Evolutionary conservation across 2,113 vertebrate species (phyloP), one percentile per base, ranked within the genome.

Genomic region (Coreoperca whiteheadi): DNA sequence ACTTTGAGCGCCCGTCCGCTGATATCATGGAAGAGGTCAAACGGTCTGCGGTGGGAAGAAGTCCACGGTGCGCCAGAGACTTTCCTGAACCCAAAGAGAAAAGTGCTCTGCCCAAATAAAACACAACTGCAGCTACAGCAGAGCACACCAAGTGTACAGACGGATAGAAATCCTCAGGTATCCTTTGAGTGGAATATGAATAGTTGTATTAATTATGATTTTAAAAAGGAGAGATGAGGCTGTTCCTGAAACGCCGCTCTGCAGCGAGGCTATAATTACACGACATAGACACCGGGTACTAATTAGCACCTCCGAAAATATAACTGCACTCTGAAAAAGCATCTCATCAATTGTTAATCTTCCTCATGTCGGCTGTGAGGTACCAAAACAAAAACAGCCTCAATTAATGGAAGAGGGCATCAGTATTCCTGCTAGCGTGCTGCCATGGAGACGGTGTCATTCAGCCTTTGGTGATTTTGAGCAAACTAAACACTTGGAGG

Each of bases 271-370:
- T 88, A 57, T 89, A 86, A 84, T 89, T 87, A 90, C 53, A 56
- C 37, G 1, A 57, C 68, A 3, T 1, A 61, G 50, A 78, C 39
- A 74, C 51, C 7, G 4, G 51, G 34, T 23, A 18, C 77, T 92
- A 84, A 92, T 88, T 86, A 90, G 75, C 87, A 82, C 71, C 77
- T 80, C 77, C 46, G 82, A 84, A 90, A 77, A 84, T 65, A 66
- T 12, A 80, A 81, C 51, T 23, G 59, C 50, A 25, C 43, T 37
- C 41, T 39, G 65, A 86, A 84, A 85, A 81, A 70, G n/a, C 71
- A 66, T 48, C 84, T 78, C 71, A 81, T 83, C 86, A 76, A 53
- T 73, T 83, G 76, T 91, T 88, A 63, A 87, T 84, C 41, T 46
- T 50, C 65, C 25, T 64, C 6, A 4, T 59, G 72, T 69, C 60